A percentile compares a stretch with the other conserved stretches of the same genome.
These are phyloP conservation scores for Momotus momota DNA, from an alignment of 2,797 vertebrate genomes.

Conservation along the genomic window DNA sequence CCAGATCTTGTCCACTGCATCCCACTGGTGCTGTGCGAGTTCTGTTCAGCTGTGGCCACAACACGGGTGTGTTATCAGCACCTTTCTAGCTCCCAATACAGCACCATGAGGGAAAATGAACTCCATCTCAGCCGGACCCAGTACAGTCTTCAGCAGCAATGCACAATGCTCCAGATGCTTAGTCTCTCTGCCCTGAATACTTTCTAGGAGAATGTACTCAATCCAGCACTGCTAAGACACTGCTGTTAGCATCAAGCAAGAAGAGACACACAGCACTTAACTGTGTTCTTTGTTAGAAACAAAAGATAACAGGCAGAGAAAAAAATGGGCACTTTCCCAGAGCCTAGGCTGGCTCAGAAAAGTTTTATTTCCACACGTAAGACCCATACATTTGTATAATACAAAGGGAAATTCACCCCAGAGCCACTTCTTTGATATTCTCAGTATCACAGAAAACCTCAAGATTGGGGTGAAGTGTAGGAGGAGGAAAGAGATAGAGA, in stretches of 20 bases:
- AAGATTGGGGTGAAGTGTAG: not conserved
- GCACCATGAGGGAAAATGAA: no score
- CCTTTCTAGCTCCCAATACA: no score
- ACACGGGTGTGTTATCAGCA: no score
- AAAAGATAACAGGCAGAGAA: not conserved
- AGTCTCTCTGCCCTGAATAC: not conserved
- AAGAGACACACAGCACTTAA: not conserved
- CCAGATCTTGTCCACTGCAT: no score
- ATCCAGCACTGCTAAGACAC: not conserved
- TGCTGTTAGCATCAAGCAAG: not conserved
- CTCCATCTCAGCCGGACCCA: no score
- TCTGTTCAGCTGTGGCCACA: no score
- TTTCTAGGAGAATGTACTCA: not conserved
- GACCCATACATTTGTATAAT: not conserved
- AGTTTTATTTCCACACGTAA: not conserved
- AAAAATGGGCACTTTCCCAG: not conserved
- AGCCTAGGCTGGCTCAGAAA: not conserved
- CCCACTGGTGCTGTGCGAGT: no score
- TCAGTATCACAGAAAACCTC: not conserved
- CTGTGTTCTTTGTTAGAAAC: not conserved
- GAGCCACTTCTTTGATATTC: not conserved
- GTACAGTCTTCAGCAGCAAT: not conserved
- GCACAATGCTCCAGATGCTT: not conserved
- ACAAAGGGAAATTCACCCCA: not conserved
- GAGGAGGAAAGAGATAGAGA: not conserved